Base-by-base conservation (phyloP, 2,888 invertebrate species). In the Dastarcus helophoroides region DNA sequence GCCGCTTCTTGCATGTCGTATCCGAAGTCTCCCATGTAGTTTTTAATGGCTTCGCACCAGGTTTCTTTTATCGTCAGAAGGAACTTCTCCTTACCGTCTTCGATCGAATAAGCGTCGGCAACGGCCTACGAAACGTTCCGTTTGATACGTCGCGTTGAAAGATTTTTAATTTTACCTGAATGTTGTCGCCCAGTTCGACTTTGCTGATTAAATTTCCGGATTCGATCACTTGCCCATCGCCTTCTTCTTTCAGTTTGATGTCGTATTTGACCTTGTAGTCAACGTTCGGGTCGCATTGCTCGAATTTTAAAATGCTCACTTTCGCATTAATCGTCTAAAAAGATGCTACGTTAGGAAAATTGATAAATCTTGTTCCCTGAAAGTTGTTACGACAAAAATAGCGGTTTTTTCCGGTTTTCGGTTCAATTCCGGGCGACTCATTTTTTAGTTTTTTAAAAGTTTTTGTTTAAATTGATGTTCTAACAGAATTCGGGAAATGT, bases 11-110 rank as follows among this genome's bases (percentile, higher is more conserved):
- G 42, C 22, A 50, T 26, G 5, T 38, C 41, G 12, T 37, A 34
- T 9, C 36, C 40, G 28, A 50, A 44, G 4, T 47, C 44, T n/a
- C 45, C 43, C 31, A 44, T 32, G 31, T 42, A 42, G 16, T 37
- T 38, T 14, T 40, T 26, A 6, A 39, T 23, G 8, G 39, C 30
- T 11, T 38, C 29, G 17, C 50, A 50, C 13, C 31, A 31, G 5
- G 26, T 25, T 9, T 44, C 43, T 12, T 41, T 40, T 11, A 42
- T 29, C 5, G 38, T 40, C 4, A 42, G 19, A 2, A 49, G 7
- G 15, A 32, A 31, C 17, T 42, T 38, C 33, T 42, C 44, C 35
- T 42, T 26, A 2, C 35, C 41, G n/a, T 42, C 37, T 25, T 43
- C 43, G 8, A 33, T 32, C 4, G 24, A 13, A 24, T 29, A 45